phyloP scores from a whole-genome alignment of 2,888 invertebrate genomes.

The Drosophila macrospina region DNA sequence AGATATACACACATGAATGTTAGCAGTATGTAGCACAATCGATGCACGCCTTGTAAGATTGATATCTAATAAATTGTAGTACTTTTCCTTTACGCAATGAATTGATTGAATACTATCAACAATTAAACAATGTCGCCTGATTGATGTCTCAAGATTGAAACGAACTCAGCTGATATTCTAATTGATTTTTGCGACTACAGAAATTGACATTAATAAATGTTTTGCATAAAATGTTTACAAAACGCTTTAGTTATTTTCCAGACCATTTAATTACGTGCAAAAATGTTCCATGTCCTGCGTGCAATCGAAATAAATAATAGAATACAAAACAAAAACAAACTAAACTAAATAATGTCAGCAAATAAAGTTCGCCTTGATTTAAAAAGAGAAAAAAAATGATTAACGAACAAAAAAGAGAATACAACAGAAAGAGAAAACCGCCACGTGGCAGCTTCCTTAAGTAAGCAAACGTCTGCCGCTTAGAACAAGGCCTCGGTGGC shows the following conservation, averaged over 20 bases:
- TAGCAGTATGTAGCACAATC: no score
- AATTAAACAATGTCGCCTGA: slow-evolving; percentile 23
- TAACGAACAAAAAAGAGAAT: not conserved
- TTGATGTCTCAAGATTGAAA: slow-evolving; percentile 25
- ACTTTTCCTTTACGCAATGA: slow-evolving; percentile 21
- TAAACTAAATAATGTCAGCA: slow-evolving; percentile 1
- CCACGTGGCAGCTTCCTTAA: slow-evolving; percentile 60
- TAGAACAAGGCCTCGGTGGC: slow-evolving; percentile 83
- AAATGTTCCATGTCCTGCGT: slow-evolving; percentile 35
- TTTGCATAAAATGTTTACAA: slow-evolving; percentile 15
- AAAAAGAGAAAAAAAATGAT: no score
- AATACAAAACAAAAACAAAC: not conserved
- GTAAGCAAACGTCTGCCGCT: slow-evolving; percentile 18
- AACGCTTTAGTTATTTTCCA: slow-evolving; percentile 30
- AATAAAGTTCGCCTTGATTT: slow-evolving; percentile 7
- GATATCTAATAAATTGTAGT: slow-evolving; percentile 10
- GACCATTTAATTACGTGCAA: slow-evolving; percentile 36
- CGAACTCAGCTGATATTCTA: slow-evolving; percentile 21
- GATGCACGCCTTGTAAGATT: not conserved
- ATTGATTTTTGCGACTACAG: slow-evolving; percentile 19
- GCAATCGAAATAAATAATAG: not conserved
- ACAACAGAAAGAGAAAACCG: slow-evolving; percentile 7
- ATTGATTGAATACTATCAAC: slow-evolving; percentile 31
- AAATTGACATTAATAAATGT: slow-evolving; percentile 16
- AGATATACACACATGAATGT: not conserved